Evolutionary conservation across 2,888 invertebrate genomes (phyloP).

Genomic region (Dolomedes plantarius): DNA sequence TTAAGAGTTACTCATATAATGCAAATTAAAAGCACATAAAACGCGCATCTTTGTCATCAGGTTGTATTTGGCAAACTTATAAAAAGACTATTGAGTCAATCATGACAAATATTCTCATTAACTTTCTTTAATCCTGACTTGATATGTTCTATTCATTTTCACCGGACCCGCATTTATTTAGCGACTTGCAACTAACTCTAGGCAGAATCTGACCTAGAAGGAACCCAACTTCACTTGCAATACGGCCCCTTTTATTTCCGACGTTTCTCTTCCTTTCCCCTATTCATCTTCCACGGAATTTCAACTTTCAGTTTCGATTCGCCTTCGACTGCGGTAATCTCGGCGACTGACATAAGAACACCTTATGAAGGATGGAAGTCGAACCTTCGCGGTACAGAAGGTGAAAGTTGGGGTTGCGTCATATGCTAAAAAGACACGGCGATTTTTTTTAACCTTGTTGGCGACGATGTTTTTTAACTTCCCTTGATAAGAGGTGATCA

Average conservation of each 20-base stretch:
- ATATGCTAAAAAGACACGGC: neutral
- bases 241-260: neutral
- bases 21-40: no score
- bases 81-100: no score
- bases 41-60: no score
- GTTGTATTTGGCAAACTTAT: no score
- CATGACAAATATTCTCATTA: no score
- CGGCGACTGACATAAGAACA: conserved; percentile 11
- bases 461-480: neutral
- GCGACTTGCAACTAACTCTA: no score
- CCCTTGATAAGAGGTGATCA: neutral
- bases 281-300: conserved; percentile 24
- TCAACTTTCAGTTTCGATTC: conserved; percentile 24
- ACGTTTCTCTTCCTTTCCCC: neutral
- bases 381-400: neutral
- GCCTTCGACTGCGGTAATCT: neutral
- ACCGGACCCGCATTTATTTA: no score
- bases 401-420: conserved; percentile 6
- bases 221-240: neutral
- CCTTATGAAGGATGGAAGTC: neutral
- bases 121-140: no score
- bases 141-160: no score
- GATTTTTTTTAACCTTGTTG: neutral
- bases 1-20: no score
- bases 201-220: neutral